These are phyloP conservation scores for Napeogenes sylphis DNA, from an alignment of 2,888 invertebrate genomes.

Conservation along the genomic window DNA sequence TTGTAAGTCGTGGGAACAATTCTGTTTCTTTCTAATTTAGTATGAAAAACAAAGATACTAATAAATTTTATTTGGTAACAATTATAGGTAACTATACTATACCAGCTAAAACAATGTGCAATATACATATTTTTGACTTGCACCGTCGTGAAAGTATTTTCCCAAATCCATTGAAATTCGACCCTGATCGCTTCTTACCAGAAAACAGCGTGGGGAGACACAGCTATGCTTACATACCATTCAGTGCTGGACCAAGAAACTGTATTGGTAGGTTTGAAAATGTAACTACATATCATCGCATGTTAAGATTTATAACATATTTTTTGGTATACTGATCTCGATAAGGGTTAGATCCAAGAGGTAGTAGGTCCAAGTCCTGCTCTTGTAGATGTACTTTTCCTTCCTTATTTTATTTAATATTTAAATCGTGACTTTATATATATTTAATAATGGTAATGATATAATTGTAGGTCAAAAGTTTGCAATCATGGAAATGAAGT, in stretches of 20 bases:
- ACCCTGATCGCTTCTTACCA: conserved; percentile 83
- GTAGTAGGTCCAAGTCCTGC: too few relatives aligned
- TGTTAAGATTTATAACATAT: too few relatives aligned
- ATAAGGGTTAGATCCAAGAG: too few relatives aligned
- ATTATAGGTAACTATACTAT: conserved; percentile 39
- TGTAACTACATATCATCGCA: too few relatives aligned
- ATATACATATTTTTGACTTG: conserved; percentile 78
- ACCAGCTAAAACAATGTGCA: conserved; percentile 70
- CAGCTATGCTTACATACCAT: conserved; percentile 81
- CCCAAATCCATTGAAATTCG: conserved; percentile 80
- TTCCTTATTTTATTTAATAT: too few relatives aligned
- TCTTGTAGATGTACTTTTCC: too few relatives aligned
- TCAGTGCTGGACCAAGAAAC: conserved; percentile 82
- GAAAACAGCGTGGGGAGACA: conserved; percentile 75
- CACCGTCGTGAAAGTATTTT: conserved; percentile 81
- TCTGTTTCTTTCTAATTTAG: background rate
- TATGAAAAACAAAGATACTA: background rate
- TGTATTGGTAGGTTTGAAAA: conserved; percentile 76
- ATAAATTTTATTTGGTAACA: conserved; percentile 2
- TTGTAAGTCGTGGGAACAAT: too few relatives aligned
- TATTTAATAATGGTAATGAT: too few relatives aligned
- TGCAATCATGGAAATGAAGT: conserved; percentile 78
- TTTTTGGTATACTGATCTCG: too few relatives aligned
- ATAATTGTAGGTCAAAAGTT: conserved; percentile 74
- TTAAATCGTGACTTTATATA: background rate